A percentile compares a stretch with the other conserved stretches of the same genome.
These are phyloP conservation scores for Copidosoma aretas DNA, from an alignment of 2,888 invertebrate genomes.

Conservation along the genomic window DNA sequence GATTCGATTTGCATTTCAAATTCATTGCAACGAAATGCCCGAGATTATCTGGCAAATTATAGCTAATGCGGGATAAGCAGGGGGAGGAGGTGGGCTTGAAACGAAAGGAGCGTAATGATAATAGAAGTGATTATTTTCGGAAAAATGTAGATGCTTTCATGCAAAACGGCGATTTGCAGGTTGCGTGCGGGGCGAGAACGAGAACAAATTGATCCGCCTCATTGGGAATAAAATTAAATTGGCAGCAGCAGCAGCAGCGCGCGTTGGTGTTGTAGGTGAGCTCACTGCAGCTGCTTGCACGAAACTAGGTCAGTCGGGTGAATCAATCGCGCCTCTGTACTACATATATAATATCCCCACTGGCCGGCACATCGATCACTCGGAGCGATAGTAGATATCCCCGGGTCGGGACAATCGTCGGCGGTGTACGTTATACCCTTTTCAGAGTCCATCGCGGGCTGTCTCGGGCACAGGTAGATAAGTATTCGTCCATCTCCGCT, in stretches of 20 bases:
- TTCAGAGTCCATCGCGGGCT: background rate
- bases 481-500: constrained; percentile 6
- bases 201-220: no score
- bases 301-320: background rate
- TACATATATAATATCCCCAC: no score
- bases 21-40: constrained; percentile 14
- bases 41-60: constrained; percentile 21
- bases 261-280: no score
- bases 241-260: no score
- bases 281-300: background rate
- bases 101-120: no score
- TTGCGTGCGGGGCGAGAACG: no score
- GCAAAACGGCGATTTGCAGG: no score
- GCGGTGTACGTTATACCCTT: background rate
- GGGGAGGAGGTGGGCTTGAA: background rate
- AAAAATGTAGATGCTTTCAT: no score
- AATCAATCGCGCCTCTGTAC: background rate
- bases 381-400: background rate
- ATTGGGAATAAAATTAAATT: no score
- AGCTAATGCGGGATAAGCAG: background rate
- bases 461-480: no score
- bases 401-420: background rate
- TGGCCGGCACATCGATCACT: background rate
- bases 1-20: constrained; percentile 31
- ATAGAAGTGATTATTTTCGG: no score